A percentile compares a stretch with the other conserved stretches of the same genome.
Evolutionary conservation across 2,888 invertebrate species (phyloP).

Genomic region (Cryptus armator): DNA sequence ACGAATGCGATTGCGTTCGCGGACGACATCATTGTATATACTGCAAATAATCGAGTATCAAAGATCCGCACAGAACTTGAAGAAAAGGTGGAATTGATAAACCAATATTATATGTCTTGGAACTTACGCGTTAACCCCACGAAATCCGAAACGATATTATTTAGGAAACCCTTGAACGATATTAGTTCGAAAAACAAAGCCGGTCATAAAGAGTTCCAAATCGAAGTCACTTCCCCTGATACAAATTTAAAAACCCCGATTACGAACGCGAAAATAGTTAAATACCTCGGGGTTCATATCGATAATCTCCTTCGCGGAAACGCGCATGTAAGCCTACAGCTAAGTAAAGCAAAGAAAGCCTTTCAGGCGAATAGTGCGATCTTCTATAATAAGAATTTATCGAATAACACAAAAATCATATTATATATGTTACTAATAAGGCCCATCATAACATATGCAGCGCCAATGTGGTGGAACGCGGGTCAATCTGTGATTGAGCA

Average conservation of each 20-base stretch:
- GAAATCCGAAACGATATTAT: too few relatives aligned
- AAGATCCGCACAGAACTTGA: too few relatives aligned
- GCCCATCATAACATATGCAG: neutral
- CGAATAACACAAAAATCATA: neutral
- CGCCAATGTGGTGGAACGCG: neutral
- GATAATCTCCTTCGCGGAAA: conserved; percentile 32
- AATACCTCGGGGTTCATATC: conserved; percentile 37
- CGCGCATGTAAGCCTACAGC: conserved; percentile 15
- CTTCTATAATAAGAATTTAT: neutral
- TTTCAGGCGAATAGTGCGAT: neutral
- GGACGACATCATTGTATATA: conserved; percentile 60
- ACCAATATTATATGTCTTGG: too few relatives aligned
- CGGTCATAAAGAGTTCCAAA: conserved; percentile 46
- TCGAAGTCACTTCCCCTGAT: neutral
- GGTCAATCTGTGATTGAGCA: neutral
- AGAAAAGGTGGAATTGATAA: too few relatives aligned
- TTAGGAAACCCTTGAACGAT: too few relatives aligned
- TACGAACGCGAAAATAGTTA: conserved; percentile 1
- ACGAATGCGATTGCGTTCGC: conserved; percentile 56
- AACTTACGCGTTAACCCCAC: too few relatives aligned
- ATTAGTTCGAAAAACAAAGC: too few relatives aligned
- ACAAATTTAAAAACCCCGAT: neutral
- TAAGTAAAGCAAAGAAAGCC: conserved; percentile 18
- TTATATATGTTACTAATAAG: neutral
- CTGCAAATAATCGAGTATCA: neutral